Evolutionary conservation across 2,888 invertebrate species (phyloP), one percentile per base, ranked within the genome.

Genomic region (Choristoneura rosaceana): DNA sequence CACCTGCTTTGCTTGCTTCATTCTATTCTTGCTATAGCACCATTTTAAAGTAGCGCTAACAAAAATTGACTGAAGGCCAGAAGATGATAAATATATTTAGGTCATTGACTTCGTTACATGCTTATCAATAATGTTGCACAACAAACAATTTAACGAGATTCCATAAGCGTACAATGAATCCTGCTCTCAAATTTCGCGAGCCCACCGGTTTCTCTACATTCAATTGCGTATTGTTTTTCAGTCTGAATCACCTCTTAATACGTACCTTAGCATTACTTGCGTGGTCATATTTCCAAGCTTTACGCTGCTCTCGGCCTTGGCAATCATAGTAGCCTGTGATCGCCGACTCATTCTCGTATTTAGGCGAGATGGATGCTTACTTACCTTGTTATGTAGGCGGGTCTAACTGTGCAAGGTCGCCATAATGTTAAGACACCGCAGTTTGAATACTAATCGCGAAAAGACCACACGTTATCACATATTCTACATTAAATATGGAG

Each of bases 381-480:
- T 77, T 85, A 82, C 79, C 76, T 79, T 82, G 81, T 86, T 87
- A 88, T 88, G 93, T 92, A 89, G 92, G 90, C 84, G 90, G 87
- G 78, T 84, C 82, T 82, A 82, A 87, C 66, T 87, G 77, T 73
- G 76, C 90, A 92, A 92, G 93, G 92, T 87, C 88, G 78, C 76
- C 76, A 74, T 77, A 73, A 76, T 80, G 77, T 77, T 78, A 74
- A 73, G 45, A 62, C 47, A 65, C 74, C 64, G 81, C 81, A 85
- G 83, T 84, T 74, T 78, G 77, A 81, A 80, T 82, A 76, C 77
- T 76, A 78, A 83, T 80, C n/a, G 64, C 10, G 43, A 34, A 52
- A 25, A 17, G 60, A 60, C 45, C 61, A 52, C 65, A 74, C 66
- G 17, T 33, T 59, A 63, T 64, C 33, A 34, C 9, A 34, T 64